Evolutionary conservation across 1,140 invertebrate genomes (phyloP).

Genomic region (Odontomachus brunneus): DNA sequence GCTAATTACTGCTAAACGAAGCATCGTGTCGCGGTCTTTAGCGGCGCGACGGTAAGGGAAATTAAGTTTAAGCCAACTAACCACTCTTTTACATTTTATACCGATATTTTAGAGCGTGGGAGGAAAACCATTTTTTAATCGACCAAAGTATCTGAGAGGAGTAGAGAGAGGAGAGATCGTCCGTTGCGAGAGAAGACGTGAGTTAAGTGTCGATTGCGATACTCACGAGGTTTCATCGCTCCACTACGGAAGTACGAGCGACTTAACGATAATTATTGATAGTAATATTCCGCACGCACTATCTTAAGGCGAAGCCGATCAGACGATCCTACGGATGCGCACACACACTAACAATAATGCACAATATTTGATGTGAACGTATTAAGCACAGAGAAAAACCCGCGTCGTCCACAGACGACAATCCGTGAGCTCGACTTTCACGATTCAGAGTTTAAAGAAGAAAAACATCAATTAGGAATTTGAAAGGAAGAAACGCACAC

Average conservation of each 20-base stretch:
- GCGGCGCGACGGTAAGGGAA: not conserved
- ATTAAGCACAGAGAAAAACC: slow-evolving; percentile 36
- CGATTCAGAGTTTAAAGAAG: too few species aligned
- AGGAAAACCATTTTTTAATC: slow-evolving; percentile 41
- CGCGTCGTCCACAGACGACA: not conserved
- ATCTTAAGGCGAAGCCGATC: not conserved
- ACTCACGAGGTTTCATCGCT: slow-evolving; percentile 40
- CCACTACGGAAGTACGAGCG: not conserved
- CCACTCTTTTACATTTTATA: slow-evolving; percentile 72
- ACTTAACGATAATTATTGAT: slow-evolving; percentile 15
- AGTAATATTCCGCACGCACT: slow-evolving; percentile 14
- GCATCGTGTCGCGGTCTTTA: slow-evolving; percentile 4
- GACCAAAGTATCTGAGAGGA: not conserved
- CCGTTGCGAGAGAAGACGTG: slow-evolving; percentile 3
- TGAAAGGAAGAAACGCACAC: not conserved
- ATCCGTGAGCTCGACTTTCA: too few species aligned
- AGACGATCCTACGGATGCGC: slow-evolving; percentile 33
- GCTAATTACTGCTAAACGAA: slow-evolving; percentile 69
- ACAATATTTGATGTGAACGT: slow-evolving; percentile 50
- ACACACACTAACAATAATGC: slow-evolving; percentile 51
- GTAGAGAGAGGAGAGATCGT: not conserved
- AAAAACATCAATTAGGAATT: too few species aligned
- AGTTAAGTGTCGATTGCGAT: slow-evolving; percentile 17
- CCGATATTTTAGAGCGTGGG: slow-evolving; percentile 57
- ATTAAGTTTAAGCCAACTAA: slow-evolving; percentile 69